phyloP scores from a whole-genome alignment of 2,797 vertebrate genomes.

The Serranus cabrilla region DNA sequence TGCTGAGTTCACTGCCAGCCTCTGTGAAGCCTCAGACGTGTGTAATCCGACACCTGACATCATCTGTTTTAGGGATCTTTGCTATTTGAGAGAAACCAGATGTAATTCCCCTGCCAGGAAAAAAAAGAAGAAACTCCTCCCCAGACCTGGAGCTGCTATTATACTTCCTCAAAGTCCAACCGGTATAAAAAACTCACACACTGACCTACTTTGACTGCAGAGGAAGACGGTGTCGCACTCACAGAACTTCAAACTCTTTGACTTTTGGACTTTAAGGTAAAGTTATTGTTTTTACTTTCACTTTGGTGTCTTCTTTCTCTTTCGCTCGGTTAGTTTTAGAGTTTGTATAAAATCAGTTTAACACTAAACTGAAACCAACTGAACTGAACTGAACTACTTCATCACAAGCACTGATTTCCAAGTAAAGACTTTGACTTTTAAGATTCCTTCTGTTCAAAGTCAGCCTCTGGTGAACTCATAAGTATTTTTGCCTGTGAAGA shows the following conservation, averaged over 20 bases:
- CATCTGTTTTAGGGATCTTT: constrained; percentile 48
- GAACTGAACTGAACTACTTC: background rate
- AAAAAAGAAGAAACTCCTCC: constrained; percentile 60
- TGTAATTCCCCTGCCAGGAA: constrained; percentile 64
- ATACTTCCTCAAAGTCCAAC: constrained; percentile 81
- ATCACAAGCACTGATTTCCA: background rate
- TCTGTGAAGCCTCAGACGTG: constrained; percentile 12
- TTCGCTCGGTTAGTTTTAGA: background rate
- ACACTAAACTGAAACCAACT: background rate
- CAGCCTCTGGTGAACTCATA: background rate
- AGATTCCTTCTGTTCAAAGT: background rate
- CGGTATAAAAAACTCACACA: constrained; percentile 77
- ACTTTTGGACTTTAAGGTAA: constrained; percentile 62
- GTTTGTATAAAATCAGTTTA: background rate
- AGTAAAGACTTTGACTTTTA: background rate
- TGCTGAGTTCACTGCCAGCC: background rate
- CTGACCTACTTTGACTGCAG: constrained; percentile 58
- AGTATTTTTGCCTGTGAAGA: constrained; percentile 15
- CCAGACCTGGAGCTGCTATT: constrained; percentile 23
- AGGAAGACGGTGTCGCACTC: constrained; percentile 24
- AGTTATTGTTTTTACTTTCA: constrained; percentile 20
- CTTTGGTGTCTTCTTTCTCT: constrained; percentile 1
- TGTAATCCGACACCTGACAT: constrained; percentile 82
- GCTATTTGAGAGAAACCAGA: constrained; percentile 74
- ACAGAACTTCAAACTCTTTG: constrained; percentile 31